Conservation (phyloP, 2,888 invertebrate species). For the Andrena trimmerana region DNA sequence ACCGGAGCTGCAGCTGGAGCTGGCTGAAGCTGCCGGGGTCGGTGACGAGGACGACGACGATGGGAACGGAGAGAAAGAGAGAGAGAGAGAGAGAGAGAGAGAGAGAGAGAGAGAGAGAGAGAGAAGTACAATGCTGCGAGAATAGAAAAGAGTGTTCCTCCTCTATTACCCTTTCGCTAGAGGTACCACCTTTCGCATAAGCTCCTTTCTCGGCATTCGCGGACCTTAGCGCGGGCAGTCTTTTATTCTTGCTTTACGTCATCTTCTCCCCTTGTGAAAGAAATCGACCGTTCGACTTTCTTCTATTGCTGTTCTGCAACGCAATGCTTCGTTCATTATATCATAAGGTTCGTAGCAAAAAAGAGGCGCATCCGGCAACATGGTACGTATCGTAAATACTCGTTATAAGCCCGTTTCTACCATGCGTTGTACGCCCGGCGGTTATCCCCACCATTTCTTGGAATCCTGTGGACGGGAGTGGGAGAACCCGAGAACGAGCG, state of each 20-base stretch:
- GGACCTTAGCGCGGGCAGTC: not conserved
- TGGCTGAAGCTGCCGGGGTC: not conserved
- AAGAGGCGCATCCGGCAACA: not conserved
- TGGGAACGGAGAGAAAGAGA: slow-evolving; percentile 2
- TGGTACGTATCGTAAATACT: too few species aligned
- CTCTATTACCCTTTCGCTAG: slow-evolving; percentile 59
- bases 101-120: not conserved
- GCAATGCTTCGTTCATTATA: not conserved
- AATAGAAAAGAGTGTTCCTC: slow-evolving; percentile 24
- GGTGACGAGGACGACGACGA: slow-evolving; percentile 1
- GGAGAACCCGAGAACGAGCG: too few species aligned
- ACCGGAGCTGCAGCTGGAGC: not conserved
- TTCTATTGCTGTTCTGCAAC: too few species aligned
- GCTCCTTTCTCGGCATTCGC: slow-evolving; percentile 49
- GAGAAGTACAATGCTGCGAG: not conserved
- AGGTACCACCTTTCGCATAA: slow-evolving; percentile 59
- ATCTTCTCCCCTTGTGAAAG: too few species aligned
- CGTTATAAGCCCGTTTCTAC: too few species aligned
- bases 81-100: not conserved
- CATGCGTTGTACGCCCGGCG: too few species aligned
- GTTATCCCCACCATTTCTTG: too few species aligned
- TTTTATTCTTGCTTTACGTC: not conserved
- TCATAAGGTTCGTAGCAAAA: not conserved
- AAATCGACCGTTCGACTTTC: too few species aligned
- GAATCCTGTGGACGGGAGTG: too few species aligned